Conservation (phyloP, 2,797 vertebrate genomes). For the Ciconia nigra region DNA sequence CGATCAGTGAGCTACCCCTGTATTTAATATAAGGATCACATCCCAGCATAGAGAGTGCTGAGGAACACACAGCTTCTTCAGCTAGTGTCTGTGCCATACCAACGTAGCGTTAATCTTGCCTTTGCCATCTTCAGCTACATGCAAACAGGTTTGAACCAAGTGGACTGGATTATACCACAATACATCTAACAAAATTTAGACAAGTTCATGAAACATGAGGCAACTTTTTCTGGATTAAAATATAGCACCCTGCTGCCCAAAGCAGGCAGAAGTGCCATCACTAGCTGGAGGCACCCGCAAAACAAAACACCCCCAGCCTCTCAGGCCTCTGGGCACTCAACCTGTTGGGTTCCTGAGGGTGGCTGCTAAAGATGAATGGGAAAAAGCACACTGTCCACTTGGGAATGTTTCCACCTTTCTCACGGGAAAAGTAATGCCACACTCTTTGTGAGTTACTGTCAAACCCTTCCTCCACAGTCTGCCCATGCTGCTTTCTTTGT, state of each 20-base stretch:
- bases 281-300: background rate
- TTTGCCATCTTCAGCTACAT: background rate
- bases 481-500: background rate
- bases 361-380: background rate
- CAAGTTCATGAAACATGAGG: background rate
- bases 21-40: background rate
- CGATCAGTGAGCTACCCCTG: background rate
- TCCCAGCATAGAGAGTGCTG: background rate
- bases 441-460: background rate
- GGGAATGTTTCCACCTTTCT: background rate
- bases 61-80: background rate
- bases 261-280: background rate
- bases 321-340: background rate
- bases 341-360: accelerated
- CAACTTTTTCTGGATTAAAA: background rate
- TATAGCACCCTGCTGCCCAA: background rate
- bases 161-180: background rate
- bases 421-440: background rate
- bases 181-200: background rate
- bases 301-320: background rate
- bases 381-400: background rate
- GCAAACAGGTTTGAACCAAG: background rate
- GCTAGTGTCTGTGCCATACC: background rate
- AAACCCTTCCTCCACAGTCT: background rate
- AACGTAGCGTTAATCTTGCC: accelerated